Conservation (phyloP, 2,113 vertebrate species). For the Proterorhinus semilunaris region DNA sequence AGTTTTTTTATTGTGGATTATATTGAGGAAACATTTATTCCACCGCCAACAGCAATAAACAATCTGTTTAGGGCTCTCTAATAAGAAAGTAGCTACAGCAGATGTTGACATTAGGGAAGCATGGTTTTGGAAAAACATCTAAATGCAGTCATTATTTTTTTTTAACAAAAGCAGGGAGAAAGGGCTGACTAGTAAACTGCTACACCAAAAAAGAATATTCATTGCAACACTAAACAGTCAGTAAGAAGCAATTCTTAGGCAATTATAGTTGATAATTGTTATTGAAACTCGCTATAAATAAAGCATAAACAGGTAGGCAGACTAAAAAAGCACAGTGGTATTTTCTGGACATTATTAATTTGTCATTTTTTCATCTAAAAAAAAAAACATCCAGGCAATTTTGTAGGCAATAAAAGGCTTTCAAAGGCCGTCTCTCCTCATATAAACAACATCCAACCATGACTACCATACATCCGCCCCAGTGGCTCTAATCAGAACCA, state of each 20-base stretch:
- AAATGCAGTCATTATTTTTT: too few species aligned
- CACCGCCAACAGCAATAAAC: constrained; percentile 7
- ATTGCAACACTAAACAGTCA: too few species aligned
- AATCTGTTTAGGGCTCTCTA: not conserved
- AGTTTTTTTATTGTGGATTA: constrained; percentile 22
- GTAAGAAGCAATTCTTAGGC: too few species aligned
- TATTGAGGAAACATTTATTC: constrained; percentile 29
- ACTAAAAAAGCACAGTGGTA: not conserved
- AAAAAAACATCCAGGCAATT: not conserved
- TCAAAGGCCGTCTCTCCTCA: not conserved
- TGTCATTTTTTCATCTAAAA: not conserved
- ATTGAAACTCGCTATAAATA: not conserved
- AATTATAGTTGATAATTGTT: too few species aligned
- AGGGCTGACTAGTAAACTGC: too few species aligned
- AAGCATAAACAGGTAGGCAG: not conserved
- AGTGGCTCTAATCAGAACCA: constrained; percentile 12
- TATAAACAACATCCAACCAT: constrained; percentile 5
- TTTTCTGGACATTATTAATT: not conserved
- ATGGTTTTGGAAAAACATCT: not conserved
- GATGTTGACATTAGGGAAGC: constrained; percentile 9
- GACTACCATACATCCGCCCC: constrained; percentile 11
- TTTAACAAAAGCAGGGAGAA: too few species aligned
- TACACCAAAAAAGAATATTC: too few species aligned
- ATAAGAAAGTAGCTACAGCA: not conserved
- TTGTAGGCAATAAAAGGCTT: constrained; percentile 8